A percentile compares a stretch with the other conserved stretches of the same genome.
These are phyloP conservation scores for Marmota flaviventris DNA, from an alignment of 2,113 vertebrate species.

Conservation along the genomic window DNA sequence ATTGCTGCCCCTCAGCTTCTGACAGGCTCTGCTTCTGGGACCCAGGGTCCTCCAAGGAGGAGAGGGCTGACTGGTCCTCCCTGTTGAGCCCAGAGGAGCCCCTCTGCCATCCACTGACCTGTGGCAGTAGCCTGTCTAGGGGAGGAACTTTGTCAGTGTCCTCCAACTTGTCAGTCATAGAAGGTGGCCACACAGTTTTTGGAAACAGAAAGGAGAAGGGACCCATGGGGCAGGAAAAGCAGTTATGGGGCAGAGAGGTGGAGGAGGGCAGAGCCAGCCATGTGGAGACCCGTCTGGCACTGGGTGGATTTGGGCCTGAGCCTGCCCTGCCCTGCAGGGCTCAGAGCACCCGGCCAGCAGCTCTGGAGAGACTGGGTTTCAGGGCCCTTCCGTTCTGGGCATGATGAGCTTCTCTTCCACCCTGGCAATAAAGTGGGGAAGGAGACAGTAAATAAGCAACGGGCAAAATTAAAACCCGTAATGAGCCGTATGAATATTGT, in stretches of 20 bases:
- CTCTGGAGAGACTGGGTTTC: constrained; percentile 57
- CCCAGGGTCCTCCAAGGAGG: accelerated
- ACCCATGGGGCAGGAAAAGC: constrained; percentile 66
- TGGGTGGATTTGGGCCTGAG: constrained; percentile 54
- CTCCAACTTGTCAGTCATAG: constrained; percentile 14
- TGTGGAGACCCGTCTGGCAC: constrained; percentile 4
- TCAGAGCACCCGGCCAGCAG: not conserved
- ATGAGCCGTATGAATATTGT: constrained; percentile 81
- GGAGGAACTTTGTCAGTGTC: not conserved
- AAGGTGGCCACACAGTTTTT: constrained; percentile 25
- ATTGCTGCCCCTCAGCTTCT: not conserved
- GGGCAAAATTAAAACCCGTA: constrained; percentile 86
- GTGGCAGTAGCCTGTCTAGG: not conserved
- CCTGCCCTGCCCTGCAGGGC: not conserved
- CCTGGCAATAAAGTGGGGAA: constrained; percentile 77
- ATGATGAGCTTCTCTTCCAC: constrained; percentile 65
- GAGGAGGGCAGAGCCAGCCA: constrained; percentile 45
- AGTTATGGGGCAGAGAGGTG: constrained; percentile 75
- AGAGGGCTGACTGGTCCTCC: accelerated
- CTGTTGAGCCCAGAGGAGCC: too few relatives aligned
- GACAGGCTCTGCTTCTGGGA: not conserved
- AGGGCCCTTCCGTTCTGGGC: constrained; percentile 61
- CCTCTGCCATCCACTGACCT: not conserved
- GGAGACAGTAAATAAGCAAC: constrained; percentile 86
- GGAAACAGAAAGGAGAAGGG: constrained; percentile 30